These are phyloP conservation scores for Lasioglossum malachurum DNA, from an alignment of 2,888 invertebrate genomes.

Conservation along the genomic window DNA sequence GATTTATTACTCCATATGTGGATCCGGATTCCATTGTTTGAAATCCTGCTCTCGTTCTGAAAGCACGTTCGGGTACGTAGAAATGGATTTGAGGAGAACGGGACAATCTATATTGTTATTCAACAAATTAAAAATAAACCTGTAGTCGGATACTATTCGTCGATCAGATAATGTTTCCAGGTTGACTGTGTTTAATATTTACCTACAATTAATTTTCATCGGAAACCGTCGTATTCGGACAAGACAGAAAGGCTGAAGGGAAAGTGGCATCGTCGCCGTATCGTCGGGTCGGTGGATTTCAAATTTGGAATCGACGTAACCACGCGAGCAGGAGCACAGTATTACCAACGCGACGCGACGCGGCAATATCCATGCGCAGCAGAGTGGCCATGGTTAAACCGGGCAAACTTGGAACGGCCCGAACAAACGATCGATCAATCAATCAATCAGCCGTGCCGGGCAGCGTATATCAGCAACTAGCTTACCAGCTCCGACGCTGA, in stretches of 20 bases:
- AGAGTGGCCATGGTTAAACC: constrained; percentile 39
- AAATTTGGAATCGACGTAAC: background rate
- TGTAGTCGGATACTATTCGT: too few relatives aligned
- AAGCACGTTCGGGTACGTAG: too few relatives aligned
- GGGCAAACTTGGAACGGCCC: constrained; percentile 36
- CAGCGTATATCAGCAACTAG: constrained; percentile 26
- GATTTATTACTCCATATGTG: too few relatives aligned
- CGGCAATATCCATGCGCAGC: constrained; percentile 15
- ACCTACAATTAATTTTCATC: too few relatives aligned
- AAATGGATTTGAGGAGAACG: too few relatives aligned
- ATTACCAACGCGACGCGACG: background rate
- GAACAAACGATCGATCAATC: constrained; percentile 64
- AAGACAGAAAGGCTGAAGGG: background rate
- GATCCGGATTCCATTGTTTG: too few relatives aligned
- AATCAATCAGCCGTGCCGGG: constrained; percentile 57
- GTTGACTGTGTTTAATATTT: too few relatives aligned
- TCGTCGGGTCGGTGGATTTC: background rate
- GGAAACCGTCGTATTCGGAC: background rate
- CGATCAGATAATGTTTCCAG: too few relatives aligned
- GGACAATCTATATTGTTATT: too few relatives aligned
- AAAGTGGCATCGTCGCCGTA: background rate
- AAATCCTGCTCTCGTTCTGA: too few relatives aligned
- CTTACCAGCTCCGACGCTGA: constrained; percentile 38
- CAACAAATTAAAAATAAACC: too few relatives aligned
- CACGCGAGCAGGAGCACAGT: background rate